These are phyloP conservation scores for Triops longicaudatus DNA, from an alignment of 1,140 invertebrate species.

Conservation along the genomic window DNA sequence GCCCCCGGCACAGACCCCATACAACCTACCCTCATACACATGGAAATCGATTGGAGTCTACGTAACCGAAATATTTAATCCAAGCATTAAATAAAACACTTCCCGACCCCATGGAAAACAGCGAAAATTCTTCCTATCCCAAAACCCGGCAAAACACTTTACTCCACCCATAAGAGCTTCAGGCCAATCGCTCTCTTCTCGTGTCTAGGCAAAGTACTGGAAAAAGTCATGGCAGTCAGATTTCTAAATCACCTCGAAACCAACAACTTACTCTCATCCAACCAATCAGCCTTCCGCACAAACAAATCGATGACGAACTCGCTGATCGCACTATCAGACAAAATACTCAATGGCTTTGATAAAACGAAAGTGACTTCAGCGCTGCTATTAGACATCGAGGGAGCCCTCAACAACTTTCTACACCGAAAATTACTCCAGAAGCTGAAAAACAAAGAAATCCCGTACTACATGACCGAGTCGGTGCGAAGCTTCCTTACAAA, in stretches of 20 bases:
- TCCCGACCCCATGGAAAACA: slow-evolving; percentile 14
- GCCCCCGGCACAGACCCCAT: too few species aligned
- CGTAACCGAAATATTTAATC: too few species aligned
- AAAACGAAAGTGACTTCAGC: slow-evolving; percentile 19
- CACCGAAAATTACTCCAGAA: background rate
- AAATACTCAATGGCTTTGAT: slow-evolving; percentile 19
- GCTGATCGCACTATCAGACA: background rate
- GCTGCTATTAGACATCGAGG: slow-evolving; percentile 15
- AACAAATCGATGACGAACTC: background rate
- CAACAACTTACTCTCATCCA: background rate
- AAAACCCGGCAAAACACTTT: slow-evolving; percentile 1
- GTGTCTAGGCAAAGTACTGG: background rate
- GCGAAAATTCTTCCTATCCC: slow-evolving; percentile 4
- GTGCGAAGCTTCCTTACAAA: background rate
- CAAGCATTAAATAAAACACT: too few species aligned
- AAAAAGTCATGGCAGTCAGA: background rate
- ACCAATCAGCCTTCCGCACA: background rate
- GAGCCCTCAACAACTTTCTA: background rate
- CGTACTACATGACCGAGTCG: background rate
- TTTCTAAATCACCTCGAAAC: background rate
- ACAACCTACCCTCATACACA: too few species aligned
- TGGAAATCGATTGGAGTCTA: too few species aligned
- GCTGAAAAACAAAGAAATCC: background rate
- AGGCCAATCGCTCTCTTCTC: slow-evolving; percentile 13
- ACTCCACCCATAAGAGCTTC: background rate